These are phyloP conservation scores for Cryptoblepharus egeriae DNA, from an alignment of 2,797 vertebrate species.

Conservation along the genomic window DNA sequence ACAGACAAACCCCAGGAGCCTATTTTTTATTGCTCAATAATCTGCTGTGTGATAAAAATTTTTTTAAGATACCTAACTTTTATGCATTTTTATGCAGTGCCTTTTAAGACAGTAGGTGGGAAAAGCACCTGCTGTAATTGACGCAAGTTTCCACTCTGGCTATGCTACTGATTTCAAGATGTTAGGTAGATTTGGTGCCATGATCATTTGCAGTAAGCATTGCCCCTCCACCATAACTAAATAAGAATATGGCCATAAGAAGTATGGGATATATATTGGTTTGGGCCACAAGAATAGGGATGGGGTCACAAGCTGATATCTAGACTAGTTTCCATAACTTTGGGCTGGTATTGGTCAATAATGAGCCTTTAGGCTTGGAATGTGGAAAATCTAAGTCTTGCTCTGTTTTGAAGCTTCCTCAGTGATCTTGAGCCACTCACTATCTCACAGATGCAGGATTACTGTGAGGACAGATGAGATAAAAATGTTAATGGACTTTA, in stretches of 20 bases:
- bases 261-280: neutral
- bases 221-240: neutral
- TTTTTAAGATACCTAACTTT: neutral
- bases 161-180: no score
- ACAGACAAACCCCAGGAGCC: no score
- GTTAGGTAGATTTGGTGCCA: neutral
- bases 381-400: neutral
- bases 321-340: neutral
- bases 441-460: neutral
- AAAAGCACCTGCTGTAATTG: no score
- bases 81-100: neutral
- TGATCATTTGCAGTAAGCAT: no score
- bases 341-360: neutral
- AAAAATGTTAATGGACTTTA: conserved; percentile 5
- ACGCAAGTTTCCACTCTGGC: no score
- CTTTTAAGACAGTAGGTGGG: neutral
- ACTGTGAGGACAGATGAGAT: neutral
- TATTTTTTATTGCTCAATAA: neutral
- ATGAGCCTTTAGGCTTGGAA: neutral
- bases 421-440: neutral
- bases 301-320: neutral
- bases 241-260: neutral
- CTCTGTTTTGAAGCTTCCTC: neutral
- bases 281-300: no score
- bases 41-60: neutral